These are phyloP conservation scores for Periparus ater DNA, from an alignment of 2,797 vertebrate species.

Conservation along the genomic window DNA sequence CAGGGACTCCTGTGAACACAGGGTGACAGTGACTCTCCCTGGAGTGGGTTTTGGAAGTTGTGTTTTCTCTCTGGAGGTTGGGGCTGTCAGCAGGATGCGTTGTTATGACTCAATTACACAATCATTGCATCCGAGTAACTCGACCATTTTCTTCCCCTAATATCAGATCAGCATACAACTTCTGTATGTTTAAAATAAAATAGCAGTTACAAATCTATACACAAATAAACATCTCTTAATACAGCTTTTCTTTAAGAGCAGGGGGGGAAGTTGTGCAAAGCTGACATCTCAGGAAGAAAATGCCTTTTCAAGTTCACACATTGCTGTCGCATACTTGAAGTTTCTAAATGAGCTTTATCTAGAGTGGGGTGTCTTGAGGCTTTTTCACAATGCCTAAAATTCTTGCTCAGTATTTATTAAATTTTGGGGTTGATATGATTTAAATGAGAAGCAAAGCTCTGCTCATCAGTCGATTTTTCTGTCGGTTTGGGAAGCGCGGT, in stretches of 20 bases:
- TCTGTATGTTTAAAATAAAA: background rate
- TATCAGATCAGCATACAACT: background rate
- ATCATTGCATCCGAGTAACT: rapidly evolving
- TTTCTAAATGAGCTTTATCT: slow-evolving; percentile 26
- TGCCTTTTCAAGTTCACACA: background rate
- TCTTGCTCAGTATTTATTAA: background rate
- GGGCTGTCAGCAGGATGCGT: background rate
- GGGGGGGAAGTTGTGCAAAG: background rate
- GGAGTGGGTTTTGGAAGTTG: background rate
- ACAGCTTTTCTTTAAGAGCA: background rate
- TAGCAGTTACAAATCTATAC: background rate
- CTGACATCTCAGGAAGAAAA: background rate
- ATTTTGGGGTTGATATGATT: background rate
- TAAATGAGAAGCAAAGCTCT: slow-evolving; percentile 25
- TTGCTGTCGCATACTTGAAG: background rate
- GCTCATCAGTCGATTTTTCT: background rate
- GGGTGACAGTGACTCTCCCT: background rate
- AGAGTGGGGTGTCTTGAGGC: background rate
- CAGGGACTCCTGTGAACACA: background rate
- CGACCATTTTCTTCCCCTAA: background rate
- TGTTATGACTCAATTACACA: background rate
- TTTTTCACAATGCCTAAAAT: background rate
- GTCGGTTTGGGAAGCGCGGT: background rate
- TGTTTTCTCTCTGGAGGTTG: background rate
- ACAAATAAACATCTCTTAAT: background rate